phyloP scores from a whole-genome alignment of 2,113 vertebrate genomes.

The Anhinga rufa region DNA sequence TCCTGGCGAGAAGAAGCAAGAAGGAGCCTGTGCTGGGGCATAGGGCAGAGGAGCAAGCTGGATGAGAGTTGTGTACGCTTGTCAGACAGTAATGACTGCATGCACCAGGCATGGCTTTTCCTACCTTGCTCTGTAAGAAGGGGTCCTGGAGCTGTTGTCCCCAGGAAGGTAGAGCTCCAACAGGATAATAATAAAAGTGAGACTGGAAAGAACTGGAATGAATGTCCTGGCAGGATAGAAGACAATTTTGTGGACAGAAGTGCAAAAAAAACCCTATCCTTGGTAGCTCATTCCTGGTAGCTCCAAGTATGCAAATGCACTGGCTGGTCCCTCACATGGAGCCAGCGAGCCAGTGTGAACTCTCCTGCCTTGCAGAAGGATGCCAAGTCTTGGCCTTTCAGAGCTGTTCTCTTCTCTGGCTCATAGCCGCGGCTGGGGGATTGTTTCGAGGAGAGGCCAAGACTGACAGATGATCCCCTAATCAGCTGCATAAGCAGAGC shows the following conservation, averaged over 20 bases:
- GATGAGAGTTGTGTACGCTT: too few relatives aligned
- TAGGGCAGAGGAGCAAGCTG: neutral
- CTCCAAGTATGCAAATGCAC: neutral
- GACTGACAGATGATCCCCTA: constrained; percentile 51
- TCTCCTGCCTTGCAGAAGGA: neutral
- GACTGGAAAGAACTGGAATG: neutral
- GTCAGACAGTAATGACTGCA: too few relatives aligned
- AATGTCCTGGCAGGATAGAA: neutral
- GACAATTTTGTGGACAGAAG: neutral
- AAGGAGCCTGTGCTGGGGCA: neutral
- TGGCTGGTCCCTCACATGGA: fast-evolving
- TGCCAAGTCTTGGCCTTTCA: constrained; percentile 12
- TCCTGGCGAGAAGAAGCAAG: neutral
- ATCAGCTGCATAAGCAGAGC: constrained; percentile 35
- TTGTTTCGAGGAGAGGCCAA: neutral
- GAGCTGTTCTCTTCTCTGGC: neutral
- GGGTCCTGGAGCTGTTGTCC: neutral
- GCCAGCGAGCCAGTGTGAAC: neutral
- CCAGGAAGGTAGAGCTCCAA: neutral
- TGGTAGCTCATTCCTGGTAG: neutral
- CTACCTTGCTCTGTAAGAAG: neutral
- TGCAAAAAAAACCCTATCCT: neutral
- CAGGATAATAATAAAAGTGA: neutral
- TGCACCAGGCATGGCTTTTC: neutral
- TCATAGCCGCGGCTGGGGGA: neutral